Conservation (phyloP, 2,113 vertebrate genomes). For the Mobula hypostoma region DNA sequence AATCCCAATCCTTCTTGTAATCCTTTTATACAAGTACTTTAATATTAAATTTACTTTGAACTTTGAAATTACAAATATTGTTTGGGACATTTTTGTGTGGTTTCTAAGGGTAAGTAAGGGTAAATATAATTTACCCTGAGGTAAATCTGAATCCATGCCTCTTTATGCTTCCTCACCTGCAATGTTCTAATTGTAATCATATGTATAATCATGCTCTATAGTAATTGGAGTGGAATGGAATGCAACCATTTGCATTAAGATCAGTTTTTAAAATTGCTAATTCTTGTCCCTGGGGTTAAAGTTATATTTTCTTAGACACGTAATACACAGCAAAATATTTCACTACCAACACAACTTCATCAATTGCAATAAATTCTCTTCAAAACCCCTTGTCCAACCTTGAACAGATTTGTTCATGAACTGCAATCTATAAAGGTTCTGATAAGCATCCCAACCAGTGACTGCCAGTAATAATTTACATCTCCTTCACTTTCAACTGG, state of each 20-base stretch:
- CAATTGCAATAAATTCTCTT: not conserved
- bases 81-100: not conserved
- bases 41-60: no score
- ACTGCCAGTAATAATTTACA: not conserved
- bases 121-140: no score
- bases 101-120: no score
- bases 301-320: not conserved
- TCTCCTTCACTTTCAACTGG: not conserved
- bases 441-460: not conserved
- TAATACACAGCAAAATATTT: not conserved
- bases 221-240: not conserved
- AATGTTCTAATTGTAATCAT: not conserved
- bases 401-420: not conserved
- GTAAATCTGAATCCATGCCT: not conserved
- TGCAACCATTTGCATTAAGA: not conserved
- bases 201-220: not conserved
- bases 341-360: not conserved
- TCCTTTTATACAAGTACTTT: no score
- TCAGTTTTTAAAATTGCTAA: not conserved
- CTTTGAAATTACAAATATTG: not conserved
- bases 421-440: not conserved
- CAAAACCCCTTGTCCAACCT: not conserved
- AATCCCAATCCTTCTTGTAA: no score
- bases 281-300: not conserved
- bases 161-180: not conserved